A percentile compares a stretch with the other conserved stretches of the same genome.
Evolutionary conservation across 1,140 invertebrate species (phyloP).

Genomic region (Rhynchophorus ferrugineus): DNA sequence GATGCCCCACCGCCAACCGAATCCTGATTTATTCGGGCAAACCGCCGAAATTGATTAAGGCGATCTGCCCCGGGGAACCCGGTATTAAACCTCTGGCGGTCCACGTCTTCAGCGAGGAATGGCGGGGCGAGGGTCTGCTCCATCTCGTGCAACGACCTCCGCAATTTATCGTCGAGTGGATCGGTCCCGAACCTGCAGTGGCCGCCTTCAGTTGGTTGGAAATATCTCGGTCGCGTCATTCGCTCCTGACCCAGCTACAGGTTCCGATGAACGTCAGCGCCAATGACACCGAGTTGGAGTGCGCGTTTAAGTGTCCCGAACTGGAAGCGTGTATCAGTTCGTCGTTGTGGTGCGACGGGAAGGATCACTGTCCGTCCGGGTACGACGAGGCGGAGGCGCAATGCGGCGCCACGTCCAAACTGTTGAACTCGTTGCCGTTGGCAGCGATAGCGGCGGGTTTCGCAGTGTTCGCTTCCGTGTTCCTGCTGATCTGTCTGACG

Average conservation of each 20-base stretch:
- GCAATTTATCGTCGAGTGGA: slow-evolving; percentile 63
- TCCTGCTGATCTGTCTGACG: slow-evolving; percentile 46
- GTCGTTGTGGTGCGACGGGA: slow-evolving; percentile 81
- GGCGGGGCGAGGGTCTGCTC: slow-evolving; percentile 44
- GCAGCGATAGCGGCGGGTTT: slow-evolving; percentile 50
- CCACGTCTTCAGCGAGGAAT: slow-evolving; percentile 68
- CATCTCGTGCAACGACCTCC: slow-evolving; percentile 44
- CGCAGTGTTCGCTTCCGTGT: slow-evolving; percentile 47
- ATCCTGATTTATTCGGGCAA: slow-evolving; percentile 57
- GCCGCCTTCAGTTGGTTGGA: slow-evolving; percentile 65
- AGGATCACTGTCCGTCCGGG: slow-evolving; percentile 74
- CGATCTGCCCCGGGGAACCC: slow-evolving; percentile 64
- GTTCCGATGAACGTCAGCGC: slow-evolving; percentile 42
- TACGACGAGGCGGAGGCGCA: slow-evolving; percentile 70
- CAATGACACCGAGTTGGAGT: slow-evolving; percentile 56
- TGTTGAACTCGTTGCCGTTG: slow-evolving; percentile 40
- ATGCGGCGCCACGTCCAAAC: slow-evolving; percentile 50
- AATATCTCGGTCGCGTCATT: slow-evolving; percentile 57
- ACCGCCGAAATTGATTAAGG: slow-evolving; percentile 56
- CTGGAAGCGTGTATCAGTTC: slow-evolving; percentile 81
- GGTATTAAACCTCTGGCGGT: slow-evolving; percentile 58
- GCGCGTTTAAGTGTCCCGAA: slow-evolving; percentile 73
- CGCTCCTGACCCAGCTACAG: slow-evolving; percentile 55
- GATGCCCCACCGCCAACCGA: slow-evolving; percentile 55
- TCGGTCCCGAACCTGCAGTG: slow-evolving; percentile 59